Base-by-base conservation (phyloP, 1,140 invertebrate species). In the Bombus sylvicola region DNA sequence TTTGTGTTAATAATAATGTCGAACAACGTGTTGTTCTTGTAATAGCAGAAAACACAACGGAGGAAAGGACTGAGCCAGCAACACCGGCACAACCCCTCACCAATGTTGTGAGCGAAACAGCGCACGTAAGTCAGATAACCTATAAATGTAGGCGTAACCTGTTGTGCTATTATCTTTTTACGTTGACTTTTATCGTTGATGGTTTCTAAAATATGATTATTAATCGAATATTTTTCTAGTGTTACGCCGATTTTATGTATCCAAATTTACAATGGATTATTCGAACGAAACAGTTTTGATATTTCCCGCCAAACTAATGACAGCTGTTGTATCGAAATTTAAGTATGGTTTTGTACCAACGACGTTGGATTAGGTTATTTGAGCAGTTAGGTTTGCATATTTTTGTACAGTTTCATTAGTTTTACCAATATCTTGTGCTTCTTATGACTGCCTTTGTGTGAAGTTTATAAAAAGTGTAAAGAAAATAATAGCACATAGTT, bases 121-220 rank as follows among this genome's bases (percentile, higher is more conserved):
- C 93, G 66, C 92, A 94, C 80, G 94, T 94, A 93, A 93, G 92
- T 85, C 15, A 64, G 37, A 77, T 93, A 93, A 93, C 93, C 93
- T 94, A 85, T 34, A 87, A 87, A 81, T 10, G 10, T 69, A 43
- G 59, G 39, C 31, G 25, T 83, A 57, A 68, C 28, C 81, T 78
- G 2, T 37, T 28, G 31, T 71, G 28, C 5, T 41, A 39, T 28
- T 47, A 34, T 37, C 5, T 68, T 18, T 37, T 41, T 15, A 4
- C 22, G 22, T 43, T 64, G 25, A 3, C 2, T 41, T 28, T 5
- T 66, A 13, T 9, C 3, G 25, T 28, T 25, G 41, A 69, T 9
- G 37, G n/a, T n/a, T 47, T 6, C 5, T 4, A 22, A 15, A 0
- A 28, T 18, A 39, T 53, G 18, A 9, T 18, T n/a, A 39, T 12